Conservation (phyloP, 2,113 vertebrate genomes). For the Mirounga angustirostris region DNA sequence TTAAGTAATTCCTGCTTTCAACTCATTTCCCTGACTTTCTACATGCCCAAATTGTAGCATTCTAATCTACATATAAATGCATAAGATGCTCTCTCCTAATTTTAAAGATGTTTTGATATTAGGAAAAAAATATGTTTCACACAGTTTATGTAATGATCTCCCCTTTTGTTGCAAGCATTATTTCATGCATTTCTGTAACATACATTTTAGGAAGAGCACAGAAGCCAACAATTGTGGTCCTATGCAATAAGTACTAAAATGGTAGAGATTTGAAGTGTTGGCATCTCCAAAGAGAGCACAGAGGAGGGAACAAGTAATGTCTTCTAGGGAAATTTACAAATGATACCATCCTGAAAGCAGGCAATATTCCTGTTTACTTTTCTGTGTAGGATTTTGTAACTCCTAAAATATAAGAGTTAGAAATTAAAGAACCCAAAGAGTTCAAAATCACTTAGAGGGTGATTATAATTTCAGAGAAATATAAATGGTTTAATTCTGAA, state of each 20-base stretch:
- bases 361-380: slow-evolving; percentile 25
- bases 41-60: not conserved
- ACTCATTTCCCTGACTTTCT: not conserved
- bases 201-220: not conserved
- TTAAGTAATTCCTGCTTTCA: not conserved
- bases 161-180: not conserved
- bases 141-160: not conserved
- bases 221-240: not conserved
- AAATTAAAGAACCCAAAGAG: not conserved
- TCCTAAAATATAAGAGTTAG: slow-evolving; percentile 54
- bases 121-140: not conserved
- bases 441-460: slow-evolving; percentile 72
- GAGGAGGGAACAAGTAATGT: not conserved
- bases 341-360: slow-evolving; percentile 40
- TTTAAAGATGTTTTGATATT: slow-evolving; percentile 11
- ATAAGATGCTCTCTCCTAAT: not conserved
- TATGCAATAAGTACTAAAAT: not conserved
- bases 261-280: not conserved
- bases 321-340: slow-evolving; percentile 39
- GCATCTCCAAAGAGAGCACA: not conserved
- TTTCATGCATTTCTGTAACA: not conserved
- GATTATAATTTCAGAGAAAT: slow-evolving; percentile 80
- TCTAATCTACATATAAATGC: not conserved
- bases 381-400: slow-evolving; percentile 27
- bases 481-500: slow-evolving; percentile 85